Evolutionary conservation across 2,888 invertebrate species (phyloP).

Genomic region (Alentia gelatinosa): DNA sequence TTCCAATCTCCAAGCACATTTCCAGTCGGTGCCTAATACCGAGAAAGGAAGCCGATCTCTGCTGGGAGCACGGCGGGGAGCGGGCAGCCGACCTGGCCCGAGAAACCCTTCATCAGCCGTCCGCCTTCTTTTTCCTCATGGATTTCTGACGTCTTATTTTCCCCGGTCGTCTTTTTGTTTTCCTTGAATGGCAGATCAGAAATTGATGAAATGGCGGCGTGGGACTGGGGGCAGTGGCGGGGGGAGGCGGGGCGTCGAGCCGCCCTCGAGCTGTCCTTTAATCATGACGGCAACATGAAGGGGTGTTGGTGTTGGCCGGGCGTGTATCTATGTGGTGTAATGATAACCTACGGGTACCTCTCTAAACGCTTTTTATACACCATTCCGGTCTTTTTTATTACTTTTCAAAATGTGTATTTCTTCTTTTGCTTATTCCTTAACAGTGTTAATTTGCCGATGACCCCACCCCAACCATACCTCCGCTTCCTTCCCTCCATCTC

Average conservation of each 20-base stretch:
- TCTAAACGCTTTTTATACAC: too few relatives aligned
- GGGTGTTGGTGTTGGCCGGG: background rate
- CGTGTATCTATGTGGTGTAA: too few relatives aligned
- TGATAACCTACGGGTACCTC: too few relatives aligned
- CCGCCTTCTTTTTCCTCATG: background rate
- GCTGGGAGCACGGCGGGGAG: too few relatives aligned
- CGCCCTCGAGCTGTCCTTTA: background rate
- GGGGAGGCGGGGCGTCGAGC: background rate
- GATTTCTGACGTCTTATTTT: background rate
- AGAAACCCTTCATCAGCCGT: constrained; percentile 1
- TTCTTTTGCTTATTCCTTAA: too few relatives aligned
- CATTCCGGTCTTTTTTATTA: too few relatives aligned
- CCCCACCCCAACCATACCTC: too few relatives aligned
- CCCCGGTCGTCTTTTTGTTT: background rate
- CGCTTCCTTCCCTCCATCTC: too few relatives aligned
- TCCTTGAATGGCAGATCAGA: background rate
- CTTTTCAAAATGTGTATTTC: too few relatives aligned
- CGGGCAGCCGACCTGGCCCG: background rate
- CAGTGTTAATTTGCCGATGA: too few relatives aligned
- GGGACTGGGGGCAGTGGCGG: background rate
- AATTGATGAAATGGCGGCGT: background rate
- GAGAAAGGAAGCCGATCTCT: background rate
- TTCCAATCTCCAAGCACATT: background rate
- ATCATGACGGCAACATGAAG: background rate
- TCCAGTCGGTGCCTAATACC: background rate